Percentiles rank a stretch among this genome's conserved stretches.
Evolutionary conservation across 2,888 invertebrate species (phyloP).

Genomic region (Tuberolachnus salignus): DNA sequence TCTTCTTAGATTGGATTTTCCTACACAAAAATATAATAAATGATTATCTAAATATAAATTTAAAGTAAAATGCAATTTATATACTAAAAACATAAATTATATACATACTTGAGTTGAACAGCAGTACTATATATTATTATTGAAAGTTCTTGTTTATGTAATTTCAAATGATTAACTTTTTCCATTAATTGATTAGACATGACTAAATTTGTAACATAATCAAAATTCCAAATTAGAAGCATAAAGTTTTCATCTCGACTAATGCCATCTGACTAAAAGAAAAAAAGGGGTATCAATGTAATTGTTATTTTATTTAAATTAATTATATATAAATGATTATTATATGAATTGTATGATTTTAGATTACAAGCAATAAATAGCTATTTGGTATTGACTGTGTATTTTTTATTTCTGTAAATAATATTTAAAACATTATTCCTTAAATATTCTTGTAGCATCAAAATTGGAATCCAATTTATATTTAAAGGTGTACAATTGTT

Average conservation of each 20-base stretch:
- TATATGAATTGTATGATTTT: constrained; percentile 59
- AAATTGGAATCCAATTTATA: no score
- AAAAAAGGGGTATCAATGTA: neutral
- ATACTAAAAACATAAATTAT: neutral
- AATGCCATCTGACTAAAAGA: constrained; percentile 40
- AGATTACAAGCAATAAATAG: constrained; percentile 64
- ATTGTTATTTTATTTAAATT: neutral
- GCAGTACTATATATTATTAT: constrained; percentile 30
- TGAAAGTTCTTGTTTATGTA: constrained; percentile 16
- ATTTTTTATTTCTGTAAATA: constrained; percentile 1
- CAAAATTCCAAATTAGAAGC: constrained; percentile 47
- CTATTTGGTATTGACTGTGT: constrained; percentile 61
- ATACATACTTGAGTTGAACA: constrained; percentile 39
- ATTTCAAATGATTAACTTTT: constrained; percentile 30
- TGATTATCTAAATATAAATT: neutral
- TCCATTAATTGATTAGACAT: constrained; percentile 9
- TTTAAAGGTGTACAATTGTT: no score
- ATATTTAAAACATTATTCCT: neutral
- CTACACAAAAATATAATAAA: constrained; percentile 5
- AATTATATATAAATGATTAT: neutral
- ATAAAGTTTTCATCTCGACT: constrained; percentile 31
- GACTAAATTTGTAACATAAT: constrained; percentile 27
- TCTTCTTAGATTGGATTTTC: constrained; percentile 25
- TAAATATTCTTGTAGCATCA: no score
- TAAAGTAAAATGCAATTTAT: neutral